Evolutionary conservation across 64 coral and sea anemone species (phyloP).

Genomic region (Exaiptasia diaphana): DNA sequence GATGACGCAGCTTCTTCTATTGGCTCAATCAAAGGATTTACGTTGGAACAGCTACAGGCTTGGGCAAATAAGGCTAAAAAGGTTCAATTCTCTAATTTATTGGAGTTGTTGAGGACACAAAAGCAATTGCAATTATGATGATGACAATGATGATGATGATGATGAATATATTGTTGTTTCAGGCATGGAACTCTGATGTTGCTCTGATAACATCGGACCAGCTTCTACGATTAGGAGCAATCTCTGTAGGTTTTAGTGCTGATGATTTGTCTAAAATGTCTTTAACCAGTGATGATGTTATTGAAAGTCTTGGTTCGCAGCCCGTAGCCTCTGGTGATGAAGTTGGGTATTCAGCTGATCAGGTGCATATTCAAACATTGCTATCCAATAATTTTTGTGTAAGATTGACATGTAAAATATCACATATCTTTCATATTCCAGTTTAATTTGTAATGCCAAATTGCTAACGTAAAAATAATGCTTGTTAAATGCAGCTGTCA

Average conservation of each 20-base stretch:
- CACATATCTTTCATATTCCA: not conserved
- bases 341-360: not conserved
- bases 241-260: not conserved
- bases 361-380: not conserved
- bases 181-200: not conserved
- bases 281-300: not conserved
- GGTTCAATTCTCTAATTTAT: too few species aligned
- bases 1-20: not conserved
- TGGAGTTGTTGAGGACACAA: too few species aligned
- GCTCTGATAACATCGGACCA: not conserved
- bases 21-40: constrained; percentile 5
- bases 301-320: constrained; percentile 10
- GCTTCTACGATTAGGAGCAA: not conserved
- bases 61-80: constrained; percentile 34
- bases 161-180: too few species aligned
- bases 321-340: not conserved
- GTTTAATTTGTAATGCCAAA: not conserved
- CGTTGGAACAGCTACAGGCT: constrained; percentile 3
- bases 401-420: not conserved
- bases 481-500: not conserved
- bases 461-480: not conserved
- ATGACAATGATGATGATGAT: too few species aligned
- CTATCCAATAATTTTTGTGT: not conserved
- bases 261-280: not conserved
- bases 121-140: not conserved